Percentiles rank a stretch among this genome's conserved stretches.
Conservation (phyloP, 1,140 invertebrate genomes). For the Drosophila insularis region DNA sequence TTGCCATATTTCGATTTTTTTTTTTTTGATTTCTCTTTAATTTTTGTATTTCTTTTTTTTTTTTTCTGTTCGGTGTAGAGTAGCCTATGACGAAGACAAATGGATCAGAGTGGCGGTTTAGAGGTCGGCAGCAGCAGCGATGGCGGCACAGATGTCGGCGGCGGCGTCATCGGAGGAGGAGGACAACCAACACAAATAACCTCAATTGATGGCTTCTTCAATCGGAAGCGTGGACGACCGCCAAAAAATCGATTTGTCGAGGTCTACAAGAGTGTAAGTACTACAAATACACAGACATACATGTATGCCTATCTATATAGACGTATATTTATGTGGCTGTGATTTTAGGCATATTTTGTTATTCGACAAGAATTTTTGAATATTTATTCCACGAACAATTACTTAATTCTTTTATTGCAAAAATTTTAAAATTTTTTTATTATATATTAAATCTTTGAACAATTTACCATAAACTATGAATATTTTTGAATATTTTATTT, state of each 20-base stretch:
- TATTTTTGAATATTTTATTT: too few species aligned
- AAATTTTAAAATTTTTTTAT: too few species aligned
- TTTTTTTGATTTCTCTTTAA: conserved; percentile 2
- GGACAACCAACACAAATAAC: conserved; percentile 66
- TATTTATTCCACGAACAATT: too few species aligned
- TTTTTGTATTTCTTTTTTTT: conserved; percentile 6
- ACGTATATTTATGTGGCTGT: too few species aligned
- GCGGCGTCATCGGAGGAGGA: neutral
- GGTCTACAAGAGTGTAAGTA: conserved; percentile 90
- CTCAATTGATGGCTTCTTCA: conserved; percentile 85
- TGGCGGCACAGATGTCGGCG: conserved; percentile 15
- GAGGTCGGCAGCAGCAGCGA: conserved; percentile 17
- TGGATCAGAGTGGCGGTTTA: conserved; percentile 31
- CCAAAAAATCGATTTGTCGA: conserved; percentile 96
- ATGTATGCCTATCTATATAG: neutral
- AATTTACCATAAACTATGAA: too few species aligned
- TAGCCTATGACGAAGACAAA: conserved; percentile 28
- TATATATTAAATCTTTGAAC: too few species aligned
- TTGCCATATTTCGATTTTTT: neutral
- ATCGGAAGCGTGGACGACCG: conserved; percentile 93
- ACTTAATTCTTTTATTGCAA: too few species aligned
- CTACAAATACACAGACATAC: neutral
- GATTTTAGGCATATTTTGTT: too few species aligned
- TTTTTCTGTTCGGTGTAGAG: conserved; percentile 10
- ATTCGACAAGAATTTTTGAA: too few species aligned